Evolutionary conservation across 2,888 invertebrate genomes (phyloP).

Genomic region (Atherix ibis): DNA sequence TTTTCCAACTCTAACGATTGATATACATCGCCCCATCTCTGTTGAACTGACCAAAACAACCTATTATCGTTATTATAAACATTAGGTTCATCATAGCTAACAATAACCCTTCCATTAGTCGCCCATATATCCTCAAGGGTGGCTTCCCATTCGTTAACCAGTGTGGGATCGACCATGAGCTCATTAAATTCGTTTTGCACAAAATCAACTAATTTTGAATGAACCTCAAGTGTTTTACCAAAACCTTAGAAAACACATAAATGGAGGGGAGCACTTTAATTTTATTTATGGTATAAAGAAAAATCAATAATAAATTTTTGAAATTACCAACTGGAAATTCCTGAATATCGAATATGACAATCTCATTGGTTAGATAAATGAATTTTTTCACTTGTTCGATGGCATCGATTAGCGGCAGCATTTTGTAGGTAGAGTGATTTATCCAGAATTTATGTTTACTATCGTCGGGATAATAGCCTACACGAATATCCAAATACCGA

Average conservation of each 20-base stretch:
- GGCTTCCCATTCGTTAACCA: slow-evolving; percentile 34
- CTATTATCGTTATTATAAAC: slow-evolving; percentile 25
- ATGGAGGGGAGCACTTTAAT: too few species aligned
- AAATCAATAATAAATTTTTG: too few species aligned
- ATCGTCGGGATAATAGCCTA: slow-evolving; percentile 35
- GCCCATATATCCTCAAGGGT: slow-evolving; percentile 36
- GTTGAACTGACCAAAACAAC: slow-evolving; percentile 42
- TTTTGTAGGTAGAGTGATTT: slow-evolving; percentile 38
- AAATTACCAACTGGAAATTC: slow-evolving; percentile 41
- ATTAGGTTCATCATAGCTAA: slow-evolving; percentile 35
- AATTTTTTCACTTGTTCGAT: slow-evolving; percentile 39
- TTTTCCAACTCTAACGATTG: slow-evolving; percentile 35
- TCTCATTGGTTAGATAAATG: slow-evolving; percentile 39
- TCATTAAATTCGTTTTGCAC: slow-evolving; percentile 39
- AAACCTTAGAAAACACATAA: slow-evolving; percentile 5
- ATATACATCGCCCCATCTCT: slow-evolving; percentile 52
- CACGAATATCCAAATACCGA: slow-evolving; percentile 43
- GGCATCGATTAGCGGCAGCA: slow-evolving; percentile 34
- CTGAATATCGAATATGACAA: slow-evolving; percentile 42
- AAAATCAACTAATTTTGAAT: slow-evolving; percentile 37
- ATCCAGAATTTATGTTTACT: slow-evolving; percentile 34
- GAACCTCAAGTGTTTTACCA: slow-evolving; percentile 25
- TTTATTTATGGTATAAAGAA: too few species aligned
- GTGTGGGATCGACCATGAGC: slow-evolving; percentile 34
- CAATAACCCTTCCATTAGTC: slow-evolving; percentile 34